phyloP scores from a whole-genome alignment of 2,888 invertebrate genomes.

The Ephialtes manifestator region DNA sequence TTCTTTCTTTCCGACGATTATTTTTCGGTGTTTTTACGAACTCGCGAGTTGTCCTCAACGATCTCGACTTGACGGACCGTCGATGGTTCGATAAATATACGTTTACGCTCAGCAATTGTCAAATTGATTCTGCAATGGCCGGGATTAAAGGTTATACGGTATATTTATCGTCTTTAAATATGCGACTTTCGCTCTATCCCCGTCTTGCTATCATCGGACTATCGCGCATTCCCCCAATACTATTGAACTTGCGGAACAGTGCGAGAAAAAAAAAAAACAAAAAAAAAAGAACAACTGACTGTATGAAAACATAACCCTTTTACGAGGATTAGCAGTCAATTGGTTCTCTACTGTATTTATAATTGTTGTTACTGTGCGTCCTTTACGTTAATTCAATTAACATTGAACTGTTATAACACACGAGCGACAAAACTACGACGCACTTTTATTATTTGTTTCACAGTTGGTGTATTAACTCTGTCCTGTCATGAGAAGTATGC shows the following conservation, averaged over 20 bases:
- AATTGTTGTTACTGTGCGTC: slow-evolving; percentile 24
- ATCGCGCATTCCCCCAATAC: neutral
- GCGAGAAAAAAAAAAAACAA: slow-evolving; percentile 26
- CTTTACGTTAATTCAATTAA: slow-evolving; percentile 50
- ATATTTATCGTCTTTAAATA: slow-evolving; percentile 66
- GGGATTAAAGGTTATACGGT: slow-evolving; percentile 85
- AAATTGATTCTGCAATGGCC: slow-evolving; percentile 81
- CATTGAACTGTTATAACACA: slow-evolving; percentile 10
- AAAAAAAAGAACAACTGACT: too few species aligned
- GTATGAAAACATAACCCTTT: slow-evolving; percentile 33
- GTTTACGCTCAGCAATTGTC: slow-evolving; percentile 72
- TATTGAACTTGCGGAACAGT: neutral
- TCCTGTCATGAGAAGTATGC: slow-evolving; percentile 66
- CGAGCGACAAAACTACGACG: neutral
- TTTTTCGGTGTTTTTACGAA: slow-evolving; percentile 40
- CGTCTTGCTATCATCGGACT: slow-evolving; percentile 4
- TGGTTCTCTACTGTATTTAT: slow-evolving; percentile 1
- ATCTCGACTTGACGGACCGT: slow-evolving; percentile 57
- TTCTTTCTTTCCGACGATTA: neutral
- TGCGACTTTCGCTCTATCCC: slow-evolving; percentile 21
- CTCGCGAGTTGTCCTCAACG: neutral
- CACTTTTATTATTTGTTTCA: slow-evolving; percentile 14
- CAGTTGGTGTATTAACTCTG: slow-evolving; percentile 17
- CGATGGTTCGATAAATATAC: slow-evolving; percentile 70
- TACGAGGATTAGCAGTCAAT: neutral